phyloP scores from a whole-genome alignment of 2,797 vertebrate species.

The Notamacropus eugenii region DNA sequence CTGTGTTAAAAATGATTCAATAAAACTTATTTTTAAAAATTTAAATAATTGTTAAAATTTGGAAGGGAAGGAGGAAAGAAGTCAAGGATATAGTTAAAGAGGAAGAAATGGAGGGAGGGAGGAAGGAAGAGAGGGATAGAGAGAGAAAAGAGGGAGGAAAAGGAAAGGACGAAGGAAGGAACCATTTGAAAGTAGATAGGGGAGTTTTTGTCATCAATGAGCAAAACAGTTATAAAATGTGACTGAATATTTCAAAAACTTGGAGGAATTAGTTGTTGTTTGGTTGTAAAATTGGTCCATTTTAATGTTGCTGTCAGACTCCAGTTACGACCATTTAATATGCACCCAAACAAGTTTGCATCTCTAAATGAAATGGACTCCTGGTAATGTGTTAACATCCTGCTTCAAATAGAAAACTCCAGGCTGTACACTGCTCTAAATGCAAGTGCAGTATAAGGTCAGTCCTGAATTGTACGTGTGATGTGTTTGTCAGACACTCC shows the following conservation, averaged over 20 bases:
- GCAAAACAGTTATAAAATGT: conserved; percentile 61
- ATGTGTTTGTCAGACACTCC: conserved; percentile 81
- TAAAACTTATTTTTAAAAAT: not conserved
- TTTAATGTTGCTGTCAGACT: conserved; percentile 78
- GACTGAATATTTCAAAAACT: conserved; percentile 71
- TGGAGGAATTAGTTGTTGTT: conserved; percentile 78
- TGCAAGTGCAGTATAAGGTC: conserved; percentile 81
- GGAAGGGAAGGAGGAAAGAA: not conserved
- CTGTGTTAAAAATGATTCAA: not conserved
- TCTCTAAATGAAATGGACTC: conserved; percentile 78
- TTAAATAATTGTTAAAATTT: not conserved
- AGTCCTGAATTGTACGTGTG: conserved; percentile 79
- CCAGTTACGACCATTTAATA: conserved; percentile 73
- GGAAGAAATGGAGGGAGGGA: not conserved
- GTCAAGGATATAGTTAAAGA: not conserved
- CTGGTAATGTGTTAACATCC: conserved; percentile 76
- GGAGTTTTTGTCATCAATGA: conserved; percentile 61
- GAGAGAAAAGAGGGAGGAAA: not conserved
- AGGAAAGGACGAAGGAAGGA: not conserved
- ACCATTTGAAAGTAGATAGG: conserved; percentile 43
- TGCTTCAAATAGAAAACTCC: conserved; percentile 79
- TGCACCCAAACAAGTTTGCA: conserved; percentile 73
- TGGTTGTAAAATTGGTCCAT: conserved; percentile 80
- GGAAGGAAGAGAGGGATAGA: not conserved
- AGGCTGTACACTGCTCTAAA: conserved; percentile 78